phyloP scores from a whole-genome alignment of 2,888 invertebrate genomes.

The Cremastinae sp. region DNA sequence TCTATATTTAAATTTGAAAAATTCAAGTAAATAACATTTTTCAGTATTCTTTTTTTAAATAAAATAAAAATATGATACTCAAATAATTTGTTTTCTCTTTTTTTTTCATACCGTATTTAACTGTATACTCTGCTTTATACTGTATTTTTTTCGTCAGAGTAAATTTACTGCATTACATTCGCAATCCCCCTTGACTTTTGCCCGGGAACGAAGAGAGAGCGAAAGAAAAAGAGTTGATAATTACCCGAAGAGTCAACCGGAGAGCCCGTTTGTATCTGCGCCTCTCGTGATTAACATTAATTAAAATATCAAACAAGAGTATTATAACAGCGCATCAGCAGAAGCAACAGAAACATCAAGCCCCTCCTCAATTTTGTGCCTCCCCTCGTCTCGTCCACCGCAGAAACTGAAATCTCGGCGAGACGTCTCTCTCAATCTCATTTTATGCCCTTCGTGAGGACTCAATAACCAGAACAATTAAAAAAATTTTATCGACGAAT shows the following conservation, averaged over 20 bases:
- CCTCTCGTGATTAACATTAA: conserved; percentile 57
- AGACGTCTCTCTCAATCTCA: conserved; percentile 12
- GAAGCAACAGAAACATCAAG: conserved; percentile 33
- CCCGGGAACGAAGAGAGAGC: conserved; percentile 44
- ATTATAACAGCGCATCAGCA: conserved; percentile 35
- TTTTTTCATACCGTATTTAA: no score
- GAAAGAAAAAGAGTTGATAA: conserved; percentile 59
- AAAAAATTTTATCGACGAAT: neutral
- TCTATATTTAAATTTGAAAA: no score
- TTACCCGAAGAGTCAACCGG: conserved; percentile 52
- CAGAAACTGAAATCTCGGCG: conserved; percentile 14
- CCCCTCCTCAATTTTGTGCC: no score
- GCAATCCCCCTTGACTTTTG: conserved; percentile 50
- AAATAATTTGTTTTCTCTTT: no score
- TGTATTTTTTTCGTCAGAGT: no score
- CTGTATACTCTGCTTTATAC: no score
- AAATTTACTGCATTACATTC: conserved; percentile 29
- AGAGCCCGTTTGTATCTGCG: conserved; percentile 32
- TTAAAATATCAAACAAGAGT: conserved; percentile 56
- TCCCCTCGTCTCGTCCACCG: conserved; percentile 4
- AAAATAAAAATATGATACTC: no score
- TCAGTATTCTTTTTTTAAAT: no score
- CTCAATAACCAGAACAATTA: neutral
- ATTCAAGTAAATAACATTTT: no score
- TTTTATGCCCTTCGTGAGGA: neutral